phyloP scores from a whole-genome alignment of 2,888 invertebrate species.

The Drosophila gaucha region DNA sequence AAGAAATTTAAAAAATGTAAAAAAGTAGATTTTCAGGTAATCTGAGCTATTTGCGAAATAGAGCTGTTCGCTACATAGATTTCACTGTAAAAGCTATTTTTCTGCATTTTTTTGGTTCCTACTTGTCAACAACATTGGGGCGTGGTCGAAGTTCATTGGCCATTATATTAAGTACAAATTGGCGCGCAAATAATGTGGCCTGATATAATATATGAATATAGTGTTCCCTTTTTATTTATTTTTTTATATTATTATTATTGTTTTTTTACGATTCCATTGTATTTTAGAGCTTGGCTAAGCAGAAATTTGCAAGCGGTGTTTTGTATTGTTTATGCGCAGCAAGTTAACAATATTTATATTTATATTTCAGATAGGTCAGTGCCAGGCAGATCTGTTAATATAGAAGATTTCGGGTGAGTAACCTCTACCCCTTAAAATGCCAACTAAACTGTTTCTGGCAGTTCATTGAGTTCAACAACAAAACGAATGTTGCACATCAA shows the following conservation, averaged over 20 bases:
- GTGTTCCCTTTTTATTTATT: background rate
- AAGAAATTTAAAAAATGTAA: too few relatives aligned
- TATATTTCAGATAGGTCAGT: conserved; percentile 68
- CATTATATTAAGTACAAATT: conserved; percentile 51
- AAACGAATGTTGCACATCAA: conserved; percentile 33
- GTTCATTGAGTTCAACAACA: conserved; percentile 51
- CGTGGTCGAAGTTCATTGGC: conserved; percentile 60
- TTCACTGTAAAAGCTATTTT: conserved; percentile 5
- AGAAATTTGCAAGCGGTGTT: conserved; percentile 53
- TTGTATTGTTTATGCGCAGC: conserved; percentile 36
- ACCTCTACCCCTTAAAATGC: conserved; percentile 25
- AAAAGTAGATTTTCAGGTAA: too few relatives aligned
- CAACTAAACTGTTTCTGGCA: conserved; percentile 16
- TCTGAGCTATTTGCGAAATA: too few relatives aligned
- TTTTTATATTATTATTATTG: background rate
- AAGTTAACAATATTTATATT: conserved; percentile 54
- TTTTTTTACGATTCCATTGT: conserved; percentile 10
- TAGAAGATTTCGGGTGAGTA: conserved; percentile 22
- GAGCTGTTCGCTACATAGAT: background rate
- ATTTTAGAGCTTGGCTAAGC: conserved; percentile 26
- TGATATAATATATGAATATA: conserved; percentile 26
- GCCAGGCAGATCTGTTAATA: conserved; percentile 28
- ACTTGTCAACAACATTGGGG: conserved; percentile 14
- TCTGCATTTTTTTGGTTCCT: conserved; percentile 3
- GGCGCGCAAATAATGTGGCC: conserved; percentile 63